Evolutionary conservation across 2,113 vertebrate species (phyloP).

Genomic region (Acrocephalus kingi): DNA sequence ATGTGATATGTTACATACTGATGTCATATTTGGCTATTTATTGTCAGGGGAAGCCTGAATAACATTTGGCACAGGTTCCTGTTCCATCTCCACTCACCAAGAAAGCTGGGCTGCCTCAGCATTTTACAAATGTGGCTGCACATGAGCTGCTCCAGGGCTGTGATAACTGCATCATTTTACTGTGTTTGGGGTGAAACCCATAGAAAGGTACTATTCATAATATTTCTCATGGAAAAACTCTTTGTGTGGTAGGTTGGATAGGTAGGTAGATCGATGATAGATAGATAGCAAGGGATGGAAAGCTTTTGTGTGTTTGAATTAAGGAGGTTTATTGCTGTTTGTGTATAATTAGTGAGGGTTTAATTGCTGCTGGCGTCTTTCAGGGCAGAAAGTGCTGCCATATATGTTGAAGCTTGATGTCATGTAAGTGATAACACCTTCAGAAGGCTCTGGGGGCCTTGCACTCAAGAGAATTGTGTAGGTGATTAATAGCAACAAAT

Average conservation of each 20-base stretch:
- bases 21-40: background rate
- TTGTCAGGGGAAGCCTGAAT: background rate
- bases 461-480: background rate
- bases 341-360: constrained; percentile 43
- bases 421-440: constrained; percentile 15
- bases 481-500: background rate
- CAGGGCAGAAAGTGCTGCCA: constrained; percentile 36
- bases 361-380: constrained; percentile 29
- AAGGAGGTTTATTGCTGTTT: constrained; percentile 9
- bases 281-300: background rate
- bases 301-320: background rate
- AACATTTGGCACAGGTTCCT: background rate
- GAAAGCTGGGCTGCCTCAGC: background rate
- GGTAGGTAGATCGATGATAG: background rate
- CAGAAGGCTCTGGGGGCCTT: constrained; percentile 21
- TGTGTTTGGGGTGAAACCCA: background rate
- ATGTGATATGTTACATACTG: background rate
- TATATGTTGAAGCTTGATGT: constrained; percentile 48
- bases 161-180: background rate
- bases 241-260: background rate
- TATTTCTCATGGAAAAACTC: background rate
- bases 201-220: background rate
- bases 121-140: background rate
- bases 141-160: background rate
- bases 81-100: background rate